Base-by-base conservation (phyloP, 2,113 vertebrate species). In the Silurus meridionalis region DNA sequence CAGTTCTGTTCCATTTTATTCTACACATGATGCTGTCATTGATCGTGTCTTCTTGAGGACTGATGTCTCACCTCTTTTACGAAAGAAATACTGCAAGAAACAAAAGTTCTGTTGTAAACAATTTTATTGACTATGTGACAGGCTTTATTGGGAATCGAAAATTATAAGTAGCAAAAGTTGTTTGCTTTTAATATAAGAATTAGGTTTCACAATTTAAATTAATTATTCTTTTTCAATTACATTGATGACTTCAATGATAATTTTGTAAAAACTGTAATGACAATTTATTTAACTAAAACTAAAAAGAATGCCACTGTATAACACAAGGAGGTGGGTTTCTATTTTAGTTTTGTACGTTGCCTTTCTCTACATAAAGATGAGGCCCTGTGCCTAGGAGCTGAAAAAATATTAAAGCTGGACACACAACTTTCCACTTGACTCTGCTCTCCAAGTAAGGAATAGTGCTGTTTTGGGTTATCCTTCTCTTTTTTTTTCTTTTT, bases 401-500 rank as follows among this genome's bases (percentile, higher is more conserved):
- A 83, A 83, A 79, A 74, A 61, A n/a, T 52, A 83, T 53, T 66
- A 60, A 17, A 61, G 52, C 58, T 74, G 55, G 53, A 50, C 53
- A 71, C 48, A 77, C 57, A 85, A 63, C 61, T 66, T 63, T 53
- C 69, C 50, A 58, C 48, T 83, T 55, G 19, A 53, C 48, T 37
- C 75, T 66, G 50, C 64, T 53, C 57, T 66, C 84, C 80, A 67
- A 78, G 50, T 80, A 64, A 66, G 63, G 64, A 84, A 28, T 63
- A 72, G 72, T 80, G 25, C 81, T 83, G 80, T 53, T 64, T 74
- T 83, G 28, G 79, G 46, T 86, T 87, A 74, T 37, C n/a, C 37
- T 81, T 64, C 66, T 28, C 48, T 17, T 67, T 46, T 57, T 69
- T 67, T 66, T 17, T 57, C 25, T 64, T 63, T 74, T 79, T 80